Evolutionary conservation across 2,888 invertebrate species (phyloP).

Genomic region (Ctenicera cuprea): DNA sequence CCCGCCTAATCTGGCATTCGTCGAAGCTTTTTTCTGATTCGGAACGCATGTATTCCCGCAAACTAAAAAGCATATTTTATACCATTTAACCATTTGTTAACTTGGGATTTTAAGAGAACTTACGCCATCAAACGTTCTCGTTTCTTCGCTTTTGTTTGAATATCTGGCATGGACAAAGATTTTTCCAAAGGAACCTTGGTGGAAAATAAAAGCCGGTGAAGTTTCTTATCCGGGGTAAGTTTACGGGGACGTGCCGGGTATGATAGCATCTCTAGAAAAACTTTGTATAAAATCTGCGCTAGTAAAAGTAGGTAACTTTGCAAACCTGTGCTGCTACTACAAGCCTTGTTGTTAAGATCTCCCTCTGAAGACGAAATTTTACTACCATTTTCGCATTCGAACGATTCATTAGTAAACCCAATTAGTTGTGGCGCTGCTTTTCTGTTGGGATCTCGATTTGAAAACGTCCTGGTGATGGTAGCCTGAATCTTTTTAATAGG

Average conservation of each 20-base stretch:
- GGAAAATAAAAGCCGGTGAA: constrained; percentile 75
- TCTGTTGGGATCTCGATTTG: constrained; percentile 70
- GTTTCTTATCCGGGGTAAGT: constrained; percentile 72
- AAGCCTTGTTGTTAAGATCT: constrained; percentile 62
- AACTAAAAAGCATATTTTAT: constrained; percentile 71
- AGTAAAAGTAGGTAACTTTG: neutral
- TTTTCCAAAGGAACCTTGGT: constrained; percentile 81
- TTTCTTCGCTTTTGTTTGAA: constrained; percentile 84
- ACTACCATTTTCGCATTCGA: constrained; percentile 63
- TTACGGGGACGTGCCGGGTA: constrained; percentile 63
- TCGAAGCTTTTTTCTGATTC: constrained; percentile 88
- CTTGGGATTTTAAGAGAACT: too few relatives aligned
- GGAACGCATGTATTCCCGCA: constrained; percentile 83
- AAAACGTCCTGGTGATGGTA: constrained; percentile 74
- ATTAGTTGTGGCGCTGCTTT: constrained; percentile 67
- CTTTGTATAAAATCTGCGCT: neutral
- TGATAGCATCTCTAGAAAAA: constrained; percentile 42
- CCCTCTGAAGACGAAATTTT: constrained; percentile 61
- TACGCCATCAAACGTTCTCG: constrained; percentile 82
- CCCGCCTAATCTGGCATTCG: constrained; percentile 79
- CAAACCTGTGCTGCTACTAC: constrained; percentile 65
- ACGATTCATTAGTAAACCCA: constrained; percentile 68
- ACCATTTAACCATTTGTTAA: neutral
- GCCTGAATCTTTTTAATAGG: constrained; percentile 69
- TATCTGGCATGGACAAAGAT: constrained; percentile 89